Conservation (phyloP, 2,797 vertebrate genomes). For the Syngnathus acus region DNA sequence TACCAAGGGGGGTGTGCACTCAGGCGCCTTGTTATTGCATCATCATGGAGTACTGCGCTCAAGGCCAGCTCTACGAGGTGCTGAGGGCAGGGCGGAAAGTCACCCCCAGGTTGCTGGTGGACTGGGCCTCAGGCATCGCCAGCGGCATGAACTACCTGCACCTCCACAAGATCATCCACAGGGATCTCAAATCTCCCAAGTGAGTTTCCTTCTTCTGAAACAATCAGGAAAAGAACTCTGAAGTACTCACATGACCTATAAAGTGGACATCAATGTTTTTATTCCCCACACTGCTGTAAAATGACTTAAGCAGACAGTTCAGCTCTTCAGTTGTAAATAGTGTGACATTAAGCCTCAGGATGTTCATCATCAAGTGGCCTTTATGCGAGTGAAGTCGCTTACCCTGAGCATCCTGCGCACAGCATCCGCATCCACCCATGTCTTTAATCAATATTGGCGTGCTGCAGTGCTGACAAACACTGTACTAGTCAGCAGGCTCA, state of each 20-base stretch:
- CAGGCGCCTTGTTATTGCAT: slow-evolving; percentile 98
- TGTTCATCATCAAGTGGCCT: slow-evolving; percentile 17
- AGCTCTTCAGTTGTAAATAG: slow-evolving; percentile 21
- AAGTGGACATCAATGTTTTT: background rate
- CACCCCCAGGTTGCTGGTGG: slow-evolving; percentile 86
- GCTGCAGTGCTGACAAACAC: slow-evolving; percentile 43
- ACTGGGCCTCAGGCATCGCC: slow-evolving; percentile 96
- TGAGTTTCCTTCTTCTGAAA: slow-evolving; percentile 59
- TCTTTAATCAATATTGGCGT: slow-evolving; percentile 56
- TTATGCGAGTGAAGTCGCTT: slow-evolving; percentile 12
- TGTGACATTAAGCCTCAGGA: slow-evolving; percentile 33
- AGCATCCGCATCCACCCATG: slow-evolving; percentile 25
- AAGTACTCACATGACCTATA: background rate
- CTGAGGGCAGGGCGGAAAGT: slow-evolving; percentile 88
- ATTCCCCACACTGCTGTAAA: slow-evolving; percentile 10
- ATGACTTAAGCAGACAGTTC: slow-evolving; percentile 23
- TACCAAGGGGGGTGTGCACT: slow-evolving; percentile 87
- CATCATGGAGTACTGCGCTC: slow-evolving; percentile 98
- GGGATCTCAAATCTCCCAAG: slow-evolving; percentile 99
- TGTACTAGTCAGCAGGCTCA: slow-evolving; percentile 59
- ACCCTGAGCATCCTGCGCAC: slow-evolving; percentile 19
- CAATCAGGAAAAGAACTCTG: no score
- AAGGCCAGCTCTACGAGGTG: slow-evolving; percentile 96
- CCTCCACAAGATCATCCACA: slow-evolving; percentile 98
- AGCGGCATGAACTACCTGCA: slow-evolving; percentile 99